These are phyloP conservation scores for Conchocele bisecta DNA, from an alignment of 2,888 invertebrate genomes.

Conservation along the genomic window DNA sequence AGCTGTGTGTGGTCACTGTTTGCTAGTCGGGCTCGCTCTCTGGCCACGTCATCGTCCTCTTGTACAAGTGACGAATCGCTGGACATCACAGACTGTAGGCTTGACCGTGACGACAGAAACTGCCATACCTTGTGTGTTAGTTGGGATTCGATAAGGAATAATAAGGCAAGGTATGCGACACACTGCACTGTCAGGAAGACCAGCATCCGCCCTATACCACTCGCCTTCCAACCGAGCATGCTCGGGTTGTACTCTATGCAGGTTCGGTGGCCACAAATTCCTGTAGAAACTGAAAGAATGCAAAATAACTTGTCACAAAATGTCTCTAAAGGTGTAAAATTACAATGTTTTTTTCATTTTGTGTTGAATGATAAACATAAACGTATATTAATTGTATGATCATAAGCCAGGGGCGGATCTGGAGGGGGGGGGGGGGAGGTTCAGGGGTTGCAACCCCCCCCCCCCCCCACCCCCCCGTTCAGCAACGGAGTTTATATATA, in stretches of 20 bases:
- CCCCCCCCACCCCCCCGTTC: no score
- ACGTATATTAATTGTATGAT: no score
- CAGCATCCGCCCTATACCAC: slow-evolving; percentile 89
- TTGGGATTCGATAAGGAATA: slow-evolving; percentile 87
- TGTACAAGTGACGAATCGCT: slow-evolving; percentile 47
- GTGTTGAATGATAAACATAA: no score
- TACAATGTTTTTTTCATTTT: no score
- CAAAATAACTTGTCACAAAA: no score
- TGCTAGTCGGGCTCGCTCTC: slow-evolving; percentile 80
- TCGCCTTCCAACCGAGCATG: slow-evolving; percentile 87
- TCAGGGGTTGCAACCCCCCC: no score
- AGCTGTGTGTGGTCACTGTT: slow-evolving; percentile 57
- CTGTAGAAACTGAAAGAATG: slow-evolving; percentile 59
- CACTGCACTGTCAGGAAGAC: slow-evolving; percentile 85
- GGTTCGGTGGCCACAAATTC: slow-evolving; percentile 73
- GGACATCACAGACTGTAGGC: slow-evolving; percentile 1
- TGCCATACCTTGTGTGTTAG: slow-evolving; percentile 61
- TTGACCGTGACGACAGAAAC: slow-evolving; percentile 8
- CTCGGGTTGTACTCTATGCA: slow-evolving; percentile 83
- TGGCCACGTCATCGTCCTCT: slow-evolving; percentile 82
- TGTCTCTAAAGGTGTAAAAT: no score
- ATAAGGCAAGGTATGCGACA: slow-evolving; percentile 85
- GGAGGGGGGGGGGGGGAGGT: no score
- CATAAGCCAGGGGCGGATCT: no score
- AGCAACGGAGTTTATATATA: no score